Evolutionary conservation across 2,797 vertebrate species (phyloP), one percentile per base, ranked within the genome.

Genomic region (Agapornis canus): DNA sequence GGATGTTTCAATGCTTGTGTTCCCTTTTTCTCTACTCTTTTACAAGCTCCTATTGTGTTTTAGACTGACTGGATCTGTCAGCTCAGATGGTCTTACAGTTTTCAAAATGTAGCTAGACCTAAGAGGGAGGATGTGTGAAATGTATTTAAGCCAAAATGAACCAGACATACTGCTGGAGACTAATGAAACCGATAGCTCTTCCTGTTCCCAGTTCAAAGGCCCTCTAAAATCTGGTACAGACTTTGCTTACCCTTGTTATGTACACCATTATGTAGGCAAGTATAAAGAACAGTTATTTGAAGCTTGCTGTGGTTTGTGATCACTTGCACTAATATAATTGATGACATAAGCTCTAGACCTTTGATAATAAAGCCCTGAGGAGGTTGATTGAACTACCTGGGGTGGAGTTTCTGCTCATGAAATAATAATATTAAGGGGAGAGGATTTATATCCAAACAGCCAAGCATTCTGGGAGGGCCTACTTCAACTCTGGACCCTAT

Each of bases 321-420:
- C 0, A 0, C 21, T 87, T 76, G 23, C 18, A 35, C 12, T 32
- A 9, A 3, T 48, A 1, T 26, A 69, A 59, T 16, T 25, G 20
- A 39, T 73, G n/a, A 27, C 11, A 7, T 37, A 4, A 78, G 27
- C 48, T 86, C 45, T 59, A 47, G 37, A 49, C 6, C 14, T 77
- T 77, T 35, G 56, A 17, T 47, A 84, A 59, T 39, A 49, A 82
- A 87, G 27, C 26, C 35, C 39, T 26, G 45, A 68, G 48, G 32
- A 56, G 48, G 18, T 0, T n/a, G 5, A 69, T 6, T 2, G 0
- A 89, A 37, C 17, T 63, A 29, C 11, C 32, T 61, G 61, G 29
- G 16, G 2, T 51, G 35, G 49, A 65, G 7, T 69, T 93, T 79
- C 75, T 66, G 17, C 49, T 52, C 10, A 6, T 37, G n/a, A 59